phyloP scores from a whole-genome alignment of 2,113 vertebrate genomes.

The Calidris pugnax region DNA sequence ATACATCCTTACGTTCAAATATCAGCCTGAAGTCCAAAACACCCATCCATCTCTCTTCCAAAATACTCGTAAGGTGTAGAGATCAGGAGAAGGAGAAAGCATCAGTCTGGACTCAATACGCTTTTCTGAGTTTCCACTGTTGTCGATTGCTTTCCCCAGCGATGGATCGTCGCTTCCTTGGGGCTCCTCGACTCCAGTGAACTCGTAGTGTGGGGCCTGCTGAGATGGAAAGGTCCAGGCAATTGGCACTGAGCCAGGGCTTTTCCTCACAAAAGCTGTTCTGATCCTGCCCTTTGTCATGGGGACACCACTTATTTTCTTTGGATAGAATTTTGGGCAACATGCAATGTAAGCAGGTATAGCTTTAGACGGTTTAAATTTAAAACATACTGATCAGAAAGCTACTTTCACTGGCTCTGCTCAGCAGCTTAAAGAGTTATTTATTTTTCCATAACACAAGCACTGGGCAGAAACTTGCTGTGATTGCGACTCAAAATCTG shows the following conservation, averaged over 20 bases:
- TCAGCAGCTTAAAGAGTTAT: background rate
- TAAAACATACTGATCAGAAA: background rate
- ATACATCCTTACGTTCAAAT: background rate
- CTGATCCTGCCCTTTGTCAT: background rate
- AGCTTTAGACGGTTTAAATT: background rate
- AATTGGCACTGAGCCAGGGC: background rate
- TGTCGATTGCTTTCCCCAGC: background rate
- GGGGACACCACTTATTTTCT: background rate
- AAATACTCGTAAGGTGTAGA: background rate
- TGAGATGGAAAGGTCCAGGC: background rate
- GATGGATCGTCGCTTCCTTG: background rate
- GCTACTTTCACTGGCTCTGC: background rate
- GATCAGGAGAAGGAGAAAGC: background rate
- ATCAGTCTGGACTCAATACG: background rate
- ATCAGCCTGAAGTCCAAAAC: background rate
- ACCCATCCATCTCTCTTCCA: background rate
- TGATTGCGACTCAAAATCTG: background rate
- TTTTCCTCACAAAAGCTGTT: background rate
- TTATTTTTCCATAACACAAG: background rate
- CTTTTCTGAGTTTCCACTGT: background rate
- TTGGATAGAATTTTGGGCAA: background rate
- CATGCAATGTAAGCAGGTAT: background rate
- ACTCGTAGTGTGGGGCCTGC: background rate
- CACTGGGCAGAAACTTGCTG: background rate
- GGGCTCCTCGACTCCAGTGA: background rate